Conservation (phyloP, 2,888 invertebrate genomes). For the Pimpla rufipes region DNA sequence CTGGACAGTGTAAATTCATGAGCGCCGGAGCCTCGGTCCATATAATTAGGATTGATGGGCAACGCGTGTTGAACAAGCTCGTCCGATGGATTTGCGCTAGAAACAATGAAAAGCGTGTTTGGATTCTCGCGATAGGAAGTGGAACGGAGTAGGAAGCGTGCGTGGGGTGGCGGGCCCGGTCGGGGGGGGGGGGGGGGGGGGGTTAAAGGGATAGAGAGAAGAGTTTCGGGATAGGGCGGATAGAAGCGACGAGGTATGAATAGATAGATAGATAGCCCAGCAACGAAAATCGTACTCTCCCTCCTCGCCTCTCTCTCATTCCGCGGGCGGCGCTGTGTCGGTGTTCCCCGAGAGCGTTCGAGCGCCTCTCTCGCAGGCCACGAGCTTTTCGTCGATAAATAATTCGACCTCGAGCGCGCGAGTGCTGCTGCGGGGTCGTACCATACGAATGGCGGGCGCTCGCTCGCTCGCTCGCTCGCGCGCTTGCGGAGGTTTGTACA, state of each 20-base stretch:
- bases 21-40: background rate
- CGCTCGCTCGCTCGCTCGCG: too few species aligned
- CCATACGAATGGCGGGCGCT: constrained; percentile 21
- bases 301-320: background rate
- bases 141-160: background rate
- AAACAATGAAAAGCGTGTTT: constrained; percentile 56
- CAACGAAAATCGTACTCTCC: constrained; percentile 40
- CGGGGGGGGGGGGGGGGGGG: constrained; percentile 36
- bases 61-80: constrained; percentile 52
- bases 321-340: background rate
- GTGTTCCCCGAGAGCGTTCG: constrained; percentile 37
- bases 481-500: constrained; percentile 45
- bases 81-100: constrained; percentile 26
- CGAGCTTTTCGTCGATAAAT: constrained; percentile 65
- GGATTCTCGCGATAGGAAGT: constrained; percentile 15
- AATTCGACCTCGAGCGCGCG: constrained; percentile 53
- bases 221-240: constrained; percentile 29
- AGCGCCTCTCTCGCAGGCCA: constrained; percentile 28
- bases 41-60: constrained; percentile 56
- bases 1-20: constrained; percentile 20
- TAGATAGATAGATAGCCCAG: constrained; percentile 45
- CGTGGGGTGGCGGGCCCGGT: background rate
- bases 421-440: constrained; percentile 23
- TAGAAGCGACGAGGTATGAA: constrained; percentile 31
- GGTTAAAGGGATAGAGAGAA: constrained; percentile 24